These are phyloP conservation scores for Stictocephala bisonia DNA, from an alignment of 2,888 invertebrate genomes.

Conservation along the genomic window DNA sequence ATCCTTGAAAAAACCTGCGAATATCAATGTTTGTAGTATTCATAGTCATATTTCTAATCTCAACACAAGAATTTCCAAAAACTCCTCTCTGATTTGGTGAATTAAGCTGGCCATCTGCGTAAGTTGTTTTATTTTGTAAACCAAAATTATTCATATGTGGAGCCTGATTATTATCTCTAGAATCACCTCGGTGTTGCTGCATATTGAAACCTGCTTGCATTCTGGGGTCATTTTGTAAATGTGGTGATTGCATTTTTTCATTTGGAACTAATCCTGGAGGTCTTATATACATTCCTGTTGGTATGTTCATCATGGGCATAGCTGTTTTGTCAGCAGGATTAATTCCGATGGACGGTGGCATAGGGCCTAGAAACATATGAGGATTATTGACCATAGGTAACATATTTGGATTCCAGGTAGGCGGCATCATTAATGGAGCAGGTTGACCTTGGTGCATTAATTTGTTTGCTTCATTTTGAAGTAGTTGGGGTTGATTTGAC, in stretches of 20 bases:
- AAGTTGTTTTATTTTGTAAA: too few species aligned
- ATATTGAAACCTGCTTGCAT: constrained; percentile 14
- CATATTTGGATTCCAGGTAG: neutral
- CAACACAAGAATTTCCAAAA: constrained; percentile 69
- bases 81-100: neutral
- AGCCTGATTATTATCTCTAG: neutral
- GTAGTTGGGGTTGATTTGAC: neutral
- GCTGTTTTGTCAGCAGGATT: too few species aligned
- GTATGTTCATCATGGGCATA: too few species aligned
- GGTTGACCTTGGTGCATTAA: neutral
- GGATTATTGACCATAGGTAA: constrained; percentile 28
- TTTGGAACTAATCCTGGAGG: neutral
- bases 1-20: constrained; percentile 82
- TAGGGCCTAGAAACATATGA: too few species aligned
- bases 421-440: neutral
- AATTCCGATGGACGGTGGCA: too few species aligned
- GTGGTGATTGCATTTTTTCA: constrained; percentile 22
- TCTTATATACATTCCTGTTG: constrained; percentile 29
- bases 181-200: neutral
- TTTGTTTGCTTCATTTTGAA: constrained; percentile 5
- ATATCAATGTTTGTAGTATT: constrained; percentile 82
- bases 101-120: too few species aligned
- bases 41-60: constrained; percentile 78
- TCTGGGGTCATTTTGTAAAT: constrained; percentile 18
- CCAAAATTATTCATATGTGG: too few species aligned